These are phyloP conservation scores for Melanogrammus aeglefinus DNA, from an alignment of 2,797 vertebrate species.

Conservation along the genomic window DNA sequence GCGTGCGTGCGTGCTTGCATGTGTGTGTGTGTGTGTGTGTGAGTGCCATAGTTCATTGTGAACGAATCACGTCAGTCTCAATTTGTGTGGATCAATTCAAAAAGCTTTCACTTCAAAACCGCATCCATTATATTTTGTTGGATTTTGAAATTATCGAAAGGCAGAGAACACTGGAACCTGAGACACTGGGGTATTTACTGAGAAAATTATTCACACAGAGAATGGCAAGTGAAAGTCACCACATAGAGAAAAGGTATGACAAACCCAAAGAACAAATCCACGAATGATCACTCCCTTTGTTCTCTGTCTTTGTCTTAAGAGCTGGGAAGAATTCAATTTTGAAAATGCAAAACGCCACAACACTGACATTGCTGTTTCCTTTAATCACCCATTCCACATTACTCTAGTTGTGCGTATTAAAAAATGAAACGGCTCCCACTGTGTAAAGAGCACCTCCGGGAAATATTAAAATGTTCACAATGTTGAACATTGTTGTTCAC, in stretches of 20 bases:
- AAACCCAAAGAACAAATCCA: constrained; percentile 22
- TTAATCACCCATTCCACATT: constrained; percentile 26
- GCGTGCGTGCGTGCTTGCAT: constrained; percentile 12
- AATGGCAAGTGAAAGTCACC: constrained; percentile 15
- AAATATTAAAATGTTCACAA: constrained; percentile 26
- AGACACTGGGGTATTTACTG: not conserved
- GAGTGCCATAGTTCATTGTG: not conserved
- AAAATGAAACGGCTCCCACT: constrained; percentile 31
- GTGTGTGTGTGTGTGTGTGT: constrained; percentile 14
- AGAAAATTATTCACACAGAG: constrained; percentile 12
- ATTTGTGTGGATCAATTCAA: not conserved
- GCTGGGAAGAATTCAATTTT: not conserved
- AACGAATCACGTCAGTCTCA: not conserved
- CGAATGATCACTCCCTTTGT: not conserved
- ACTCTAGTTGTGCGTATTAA: constrained; percentile 40
- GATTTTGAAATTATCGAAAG: not conserved
- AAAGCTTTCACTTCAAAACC: not conserved
- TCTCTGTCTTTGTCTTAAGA: not conserved
- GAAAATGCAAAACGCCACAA: not conserved
- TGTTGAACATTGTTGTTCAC: not conserved
- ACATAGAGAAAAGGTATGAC: constrained; percentile 19
- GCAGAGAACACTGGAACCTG: not conserved
- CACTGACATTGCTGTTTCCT: constrained; percentile 18
- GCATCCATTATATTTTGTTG: not conserved
- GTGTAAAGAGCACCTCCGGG: constrained; percentile 32